phyloP scores from a whole-genome alignment of 1,140 invertebrate species.

The Cydia pomonella region DNA sequence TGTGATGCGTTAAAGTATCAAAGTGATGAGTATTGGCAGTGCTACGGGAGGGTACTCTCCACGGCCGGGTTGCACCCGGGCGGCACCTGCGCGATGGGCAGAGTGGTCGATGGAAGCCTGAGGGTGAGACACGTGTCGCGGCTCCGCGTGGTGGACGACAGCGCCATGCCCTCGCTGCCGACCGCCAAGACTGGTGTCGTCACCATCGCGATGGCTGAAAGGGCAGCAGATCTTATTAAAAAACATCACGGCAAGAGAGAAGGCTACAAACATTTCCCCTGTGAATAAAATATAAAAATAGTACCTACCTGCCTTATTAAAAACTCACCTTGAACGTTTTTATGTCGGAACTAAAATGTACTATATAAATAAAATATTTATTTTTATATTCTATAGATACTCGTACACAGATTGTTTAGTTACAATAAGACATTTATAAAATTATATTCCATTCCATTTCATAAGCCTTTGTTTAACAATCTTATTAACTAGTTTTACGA shows the following conservation, averaged over 20 bases:
- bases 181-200: background rate
- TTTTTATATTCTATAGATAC: too few relatives aligned
- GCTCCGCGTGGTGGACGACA: constrained; percentile 1
- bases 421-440: too few relatives aligned
- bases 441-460: too few relatives aligned
- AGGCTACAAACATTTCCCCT: too few relatives aligned
- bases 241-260: background rate
- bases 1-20: background rate
- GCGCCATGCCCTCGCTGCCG: background rate
- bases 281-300: too few relatives aligned
- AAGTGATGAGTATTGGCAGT: constrained; percentile 1
- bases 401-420: too few relatives aligned
- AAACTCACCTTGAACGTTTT: too few relatives aligned
- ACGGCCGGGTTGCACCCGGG: background rate
- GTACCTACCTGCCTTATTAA: too few relatives aligned
- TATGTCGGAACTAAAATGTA: too few relatives aligned
- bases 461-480: too few relatives aligned
- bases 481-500: too few relatives aligned
- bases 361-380: too few relatives aligned
- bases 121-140: background rate
- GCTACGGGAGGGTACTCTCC: background rate
- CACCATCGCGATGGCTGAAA: background rate
- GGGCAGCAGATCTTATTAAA: background rate
- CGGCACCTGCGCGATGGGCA: background rate
- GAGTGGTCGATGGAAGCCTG: background rate